Evolutionary conservation across 2,113 vertebrate genomes (phyloP), one percentile per base, ranked within the genome.

Genomic region (Setophaga coronata): DNA sequence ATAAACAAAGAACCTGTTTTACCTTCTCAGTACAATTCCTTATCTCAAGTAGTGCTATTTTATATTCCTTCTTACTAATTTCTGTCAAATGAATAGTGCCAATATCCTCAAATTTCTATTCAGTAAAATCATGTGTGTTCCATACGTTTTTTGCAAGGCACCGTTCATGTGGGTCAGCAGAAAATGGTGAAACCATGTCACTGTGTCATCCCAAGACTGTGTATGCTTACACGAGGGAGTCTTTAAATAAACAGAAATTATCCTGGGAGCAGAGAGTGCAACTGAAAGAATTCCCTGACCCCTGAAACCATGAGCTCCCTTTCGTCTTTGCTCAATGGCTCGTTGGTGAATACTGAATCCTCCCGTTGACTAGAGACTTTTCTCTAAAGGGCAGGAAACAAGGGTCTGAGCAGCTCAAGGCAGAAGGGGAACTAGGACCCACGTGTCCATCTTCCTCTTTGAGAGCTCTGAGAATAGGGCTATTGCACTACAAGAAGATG

Each of bases 371-470:
- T 45, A 51, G 25, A 92, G 38, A 12, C 13, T 0, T 71, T 85
- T 90, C 82, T 45, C 62, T 70, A 48, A 88, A 83, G 64, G 26
- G 34, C 58, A 54, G 72, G 60, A 93, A 93, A 78, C 23, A 53
- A 8, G 33, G 38, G 2, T 58, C 74, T 92, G 64, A 58, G 42
- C 19, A 0, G 38, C 93, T 72, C 0, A 4, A 77, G 80, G 90
- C 93, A 81, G 89, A 57, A 95, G 54, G 42, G 72, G 67, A 95
- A 95, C 91, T 74, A 33, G 62, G 71, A 83, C 51, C 29, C 94
- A 92, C 6, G 7, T 95, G 90, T 81, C 54, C 12, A 8, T 57
- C 58, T 94, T 92, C 66, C 62, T 89, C 80, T 57, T 25, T 14
- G 38, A 57, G 53, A 66, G 25, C 18, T 80, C 50, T 90, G 62